These are phyloP conservation scores for Eciton burchellii DNA, from an alignment of 1,140 invertebrate species.

Conservation along the genomic window DNA sequence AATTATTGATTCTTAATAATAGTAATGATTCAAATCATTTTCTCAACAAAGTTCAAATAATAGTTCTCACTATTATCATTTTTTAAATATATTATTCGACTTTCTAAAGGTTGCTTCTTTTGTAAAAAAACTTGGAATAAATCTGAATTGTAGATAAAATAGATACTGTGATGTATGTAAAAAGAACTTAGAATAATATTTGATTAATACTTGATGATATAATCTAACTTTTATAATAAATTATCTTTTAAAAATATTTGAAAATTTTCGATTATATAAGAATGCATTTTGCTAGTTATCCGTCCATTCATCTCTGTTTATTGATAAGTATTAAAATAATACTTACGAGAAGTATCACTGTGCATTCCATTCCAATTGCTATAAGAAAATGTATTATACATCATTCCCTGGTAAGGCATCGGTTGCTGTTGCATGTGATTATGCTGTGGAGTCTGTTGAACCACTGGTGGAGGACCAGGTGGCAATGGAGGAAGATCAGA, in stretches of 20 bases:
- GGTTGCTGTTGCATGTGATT: slow-evolving; percentile 77
- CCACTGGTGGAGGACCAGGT: slow-evolving; percentile 84
- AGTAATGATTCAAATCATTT: slow-evolving; percentile 1
- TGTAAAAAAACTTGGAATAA: neutral
- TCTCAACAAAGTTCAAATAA: slow-evolving; percentile 1
- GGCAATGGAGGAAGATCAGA: slow-evolving; percentile 84
- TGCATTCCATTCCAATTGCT: slow-evolving; percentile 80
- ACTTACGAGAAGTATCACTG: slow-evolving; percentile 80
- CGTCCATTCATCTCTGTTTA: neutral
- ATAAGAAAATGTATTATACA: slow-evolving; percentile 79
- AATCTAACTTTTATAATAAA: neutral
- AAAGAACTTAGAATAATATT: neutral
- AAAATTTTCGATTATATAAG: neutral
- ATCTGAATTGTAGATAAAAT: too few relatives aligned
- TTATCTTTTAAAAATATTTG: neutral
- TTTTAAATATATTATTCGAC: neutral
- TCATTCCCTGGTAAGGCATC: slow-evolving; percentile 81
- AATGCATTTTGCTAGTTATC: neutral
- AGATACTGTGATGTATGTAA: neutral
- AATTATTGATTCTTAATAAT: neutral
- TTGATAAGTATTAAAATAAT: neutral
- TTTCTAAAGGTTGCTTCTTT: neutral
- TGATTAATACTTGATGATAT: neutral
- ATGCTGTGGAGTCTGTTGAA: slow-evolving; percentile 83
- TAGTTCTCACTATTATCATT: neutral